Evolutionary conservation across 1,140 invertebrate species (phyloP), one percentile per base, ranked within the genome.

Genomic region (Zaprionus davidi): DNA sequence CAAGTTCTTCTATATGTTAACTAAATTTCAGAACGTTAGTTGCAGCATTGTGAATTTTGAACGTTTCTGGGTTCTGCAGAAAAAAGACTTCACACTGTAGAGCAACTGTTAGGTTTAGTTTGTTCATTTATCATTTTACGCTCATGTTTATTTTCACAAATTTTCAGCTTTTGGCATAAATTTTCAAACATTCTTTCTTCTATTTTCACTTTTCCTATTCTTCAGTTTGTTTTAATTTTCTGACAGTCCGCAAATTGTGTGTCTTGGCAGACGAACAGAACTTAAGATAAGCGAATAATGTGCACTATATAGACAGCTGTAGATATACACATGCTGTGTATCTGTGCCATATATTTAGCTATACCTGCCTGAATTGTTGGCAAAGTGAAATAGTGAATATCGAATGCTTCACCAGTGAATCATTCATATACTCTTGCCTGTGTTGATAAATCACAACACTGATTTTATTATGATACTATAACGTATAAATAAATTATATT

Each of bases 191-290:
- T 69, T 49, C 60, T 36, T 74, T 20, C n/a, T 70, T 58, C 28
- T 26, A 46, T 74, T 69, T 74, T 38, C 22, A 20, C 24, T 56
- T 17, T 62, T n/a, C 24, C n/a, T 36, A 56, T 59, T 44, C 56
- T 76, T 73, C n/a, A 70, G 58, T 77, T 73, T 77, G 24, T 51
- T 62, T 62, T 56, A 28, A 70, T 44, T 73, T 59, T 72, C 56
- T 66, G 69, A 60, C 62, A 76, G 46, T 66, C 20, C 38, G 24
- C 15, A 57, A 66, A 71, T 56, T 41, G 46, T 46, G 46, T 51
- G 56, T 67, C 22, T 76, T 71, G 44, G 60, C 70, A 60, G 55
- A 11, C 69, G 36, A 34, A 51, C 28, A 41, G 17, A 72, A 60
- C 70, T 62, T 56, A 44, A 66, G 74, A 66, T 72, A 62, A 72